Evolutionary conservation across 2,888 invertebrate genomes (phyloP), one percentile per base, ranked within the genome.

Genomic region (Drosophila pegasa): DNA sequence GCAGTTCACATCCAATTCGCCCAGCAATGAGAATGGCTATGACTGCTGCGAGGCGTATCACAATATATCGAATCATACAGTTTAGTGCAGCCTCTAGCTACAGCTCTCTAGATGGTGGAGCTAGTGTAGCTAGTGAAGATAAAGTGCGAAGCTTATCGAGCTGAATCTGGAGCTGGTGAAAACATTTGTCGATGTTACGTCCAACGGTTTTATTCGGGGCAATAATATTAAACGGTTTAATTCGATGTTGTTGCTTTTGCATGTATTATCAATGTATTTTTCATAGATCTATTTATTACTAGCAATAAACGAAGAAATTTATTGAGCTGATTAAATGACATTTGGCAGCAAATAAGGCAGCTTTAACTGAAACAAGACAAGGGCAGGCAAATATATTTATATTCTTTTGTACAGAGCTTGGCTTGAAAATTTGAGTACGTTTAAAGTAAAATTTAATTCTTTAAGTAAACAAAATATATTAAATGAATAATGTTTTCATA

Each of bases 1-100:
- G 51, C 93, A 93, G 76, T 92, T 93, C 48, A 91, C 91, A 5
- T 89, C 92, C 43, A 91, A 72, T 71, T 63, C 78, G 2, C 87
- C 91, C 0, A 48, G 9, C 41, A 55, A 56, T 27, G 68, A 63
- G 16, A 66, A 64, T 35, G 62, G 33, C 10, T 37, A n/a, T 20
- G 73, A 76, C 8, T 76, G 77, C n/a, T 76, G 72, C n/a, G 84
- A 75, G 6, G 25, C 57, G 10, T 58, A 64, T 55, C 69, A 72
- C 29, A 88, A 86, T 55, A 38, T 63, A n/a, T 69, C 84, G 10
- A 88, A 84, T 64, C 60, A 55, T 7, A 80, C 87, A 14, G 27
- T 51, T 27, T 84, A 80, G 64, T 57, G 16, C 48, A 43, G 31
- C 7, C n/a, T n/a, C n/a, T n/a, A n/a, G n/a, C n/a, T n/a, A n/a